A percentile compares a stretch with the other conserved stretches of the same genome.
Evolutionary conservation across 2,797 vertebrate species (phyloP).

Genomic region (Falco rusticolus): DNA sequence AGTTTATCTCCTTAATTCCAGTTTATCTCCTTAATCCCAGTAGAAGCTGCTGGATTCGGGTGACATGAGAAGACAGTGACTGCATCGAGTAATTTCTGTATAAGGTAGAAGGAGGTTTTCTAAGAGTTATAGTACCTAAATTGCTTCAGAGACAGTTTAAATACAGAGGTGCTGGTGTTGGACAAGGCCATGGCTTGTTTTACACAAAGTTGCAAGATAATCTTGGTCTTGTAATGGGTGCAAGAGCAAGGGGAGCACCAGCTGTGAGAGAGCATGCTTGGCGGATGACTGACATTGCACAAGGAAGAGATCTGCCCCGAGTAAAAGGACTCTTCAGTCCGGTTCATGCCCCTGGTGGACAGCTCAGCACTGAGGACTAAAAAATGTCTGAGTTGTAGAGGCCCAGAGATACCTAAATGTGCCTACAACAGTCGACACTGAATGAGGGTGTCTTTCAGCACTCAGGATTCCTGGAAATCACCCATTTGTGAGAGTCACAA

Average conservation of each 20-base stretch:
- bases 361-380: neutral
- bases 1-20: neutral
- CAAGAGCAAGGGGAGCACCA: neutral
- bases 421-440: neutral
- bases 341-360: neutral
- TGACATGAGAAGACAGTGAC: neutral
- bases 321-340: neutral
- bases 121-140: neutral
- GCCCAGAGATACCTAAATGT: neutral
- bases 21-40: too few species aligned
- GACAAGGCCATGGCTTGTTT: neutral
- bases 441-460: neutral
- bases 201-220: neutral
- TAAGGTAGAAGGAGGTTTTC: neutral
- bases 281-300: neutral
- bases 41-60: neutral
- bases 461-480: neutral
- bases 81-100: neutral
- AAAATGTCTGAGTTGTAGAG: neutral
- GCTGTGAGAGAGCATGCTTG: neutral
- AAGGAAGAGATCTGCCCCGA: neutral
- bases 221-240: neutral
- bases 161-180: accelerated
- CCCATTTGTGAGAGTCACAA: neutral
- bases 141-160: neutral